Conservation (phyloP, 2,113 vertebrate species). For the Elaphurus davidianus region DNA sequence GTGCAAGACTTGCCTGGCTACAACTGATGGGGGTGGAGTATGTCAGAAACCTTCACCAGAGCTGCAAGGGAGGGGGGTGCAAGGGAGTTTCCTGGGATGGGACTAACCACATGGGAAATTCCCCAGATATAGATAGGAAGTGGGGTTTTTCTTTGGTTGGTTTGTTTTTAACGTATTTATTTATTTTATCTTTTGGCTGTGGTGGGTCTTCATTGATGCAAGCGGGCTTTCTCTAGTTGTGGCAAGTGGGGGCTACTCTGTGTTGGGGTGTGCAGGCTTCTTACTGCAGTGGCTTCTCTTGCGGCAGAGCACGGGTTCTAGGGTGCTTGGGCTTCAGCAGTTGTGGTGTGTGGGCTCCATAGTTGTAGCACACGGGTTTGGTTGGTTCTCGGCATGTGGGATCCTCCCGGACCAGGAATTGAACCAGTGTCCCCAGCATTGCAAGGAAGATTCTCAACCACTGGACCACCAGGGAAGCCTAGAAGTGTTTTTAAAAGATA, state of each 20-base stretch:
- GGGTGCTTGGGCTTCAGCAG: not conserved
- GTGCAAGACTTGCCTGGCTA: not conserved
- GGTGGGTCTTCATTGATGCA: not conserved
- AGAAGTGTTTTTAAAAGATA: not conserved
- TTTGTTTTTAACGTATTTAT: not conserved
- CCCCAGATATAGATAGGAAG: not conserved
- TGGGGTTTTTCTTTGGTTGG: not conserved
- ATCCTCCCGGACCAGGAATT: not conserved
- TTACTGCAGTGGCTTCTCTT: not conserved
- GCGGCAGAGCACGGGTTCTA: not conserved
- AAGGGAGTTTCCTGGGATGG: not conserved
- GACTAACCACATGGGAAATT: not conserved
- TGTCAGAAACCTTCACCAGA: not conserved
- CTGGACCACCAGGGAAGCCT: not conserved
- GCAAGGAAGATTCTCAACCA: not conserved
- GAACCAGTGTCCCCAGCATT: not conserved
- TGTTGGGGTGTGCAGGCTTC: not conserved
- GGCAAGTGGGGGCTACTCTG: not conserved
- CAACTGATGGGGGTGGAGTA: accelerated
- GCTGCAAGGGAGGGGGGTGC: not conserved
- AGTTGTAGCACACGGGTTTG: not conserved
- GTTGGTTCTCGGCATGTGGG: not conserved
- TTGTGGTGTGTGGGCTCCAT: not conserved
- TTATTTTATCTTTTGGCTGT: not conserved
- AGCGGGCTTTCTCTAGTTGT: not conserved